Conservation (phyloP, 2,888 invertebrate genomes). For the Cylindroiulus punctatus region DNA sequence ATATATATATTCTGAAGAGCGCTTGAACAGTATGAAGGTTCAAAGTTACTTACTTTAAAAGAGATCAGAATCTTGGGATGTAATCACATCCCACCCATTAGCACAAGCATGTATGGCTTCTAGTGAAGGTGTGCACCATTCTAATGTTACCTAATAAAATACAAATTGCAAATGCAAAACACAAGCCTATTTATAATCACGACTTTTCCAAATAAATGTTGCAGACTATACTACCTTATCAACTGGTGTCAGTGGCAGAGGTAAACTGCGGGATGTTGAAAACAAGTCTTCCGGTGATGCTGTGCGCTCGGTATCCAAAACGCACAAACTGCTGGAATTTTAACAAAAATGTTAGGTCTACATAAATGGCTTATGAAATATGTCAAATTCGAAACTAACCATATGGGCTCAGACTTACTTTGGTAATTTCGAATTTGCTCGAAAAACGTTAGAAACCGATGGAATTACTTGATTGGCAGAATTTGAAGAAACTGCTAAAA, state of each 20-base stretch:
- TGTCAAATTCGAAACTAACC: not conserved
- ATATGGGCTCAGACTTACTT: not conserved
- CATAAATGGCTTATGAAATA: not conserved
- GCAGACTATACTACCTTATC: not conserved
- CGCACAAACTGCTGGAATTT: not conserved
- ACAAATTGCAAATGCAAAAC: not conserved
- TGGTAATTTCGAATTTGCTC: not conserved
- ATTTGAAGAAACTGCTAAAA: not conserved
- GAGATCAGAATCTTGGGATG: constrained; percentile 39
- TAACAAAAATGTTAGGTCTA: not conserved
- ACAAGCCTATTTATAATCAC: no score
- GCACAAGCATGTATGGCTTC: constrained; percentile 45
- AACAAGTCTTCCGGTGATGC: constrained; percentile 45
- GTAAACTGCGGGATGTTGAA: constrained; percentile 45
- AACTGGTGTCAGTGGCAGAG: constrained; percentile 30
- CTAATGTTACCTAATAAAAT: not conserved
- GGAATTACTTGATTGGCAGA: not conserved
- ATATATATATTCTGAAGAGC: not conserved
- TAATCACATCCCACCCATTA: constrained; percentile 49
- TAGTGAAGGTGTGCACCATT: constrained; percentile 46
- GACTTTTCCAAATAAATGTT: no score
- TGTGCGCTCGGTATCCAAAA: constrained; percentile 7
- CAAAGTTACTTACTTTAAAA: not conserved
- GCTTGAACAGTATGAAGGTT: not conserved
- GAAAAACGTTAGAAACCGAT: constrained; percentile 29